Percentiles rank a stretch among this genome's conserved stretches.
phyloP scores from a whole-genome alignment of 2,113 vertebrate genomes.

The Trichomycterus rosablanca region DNA sequence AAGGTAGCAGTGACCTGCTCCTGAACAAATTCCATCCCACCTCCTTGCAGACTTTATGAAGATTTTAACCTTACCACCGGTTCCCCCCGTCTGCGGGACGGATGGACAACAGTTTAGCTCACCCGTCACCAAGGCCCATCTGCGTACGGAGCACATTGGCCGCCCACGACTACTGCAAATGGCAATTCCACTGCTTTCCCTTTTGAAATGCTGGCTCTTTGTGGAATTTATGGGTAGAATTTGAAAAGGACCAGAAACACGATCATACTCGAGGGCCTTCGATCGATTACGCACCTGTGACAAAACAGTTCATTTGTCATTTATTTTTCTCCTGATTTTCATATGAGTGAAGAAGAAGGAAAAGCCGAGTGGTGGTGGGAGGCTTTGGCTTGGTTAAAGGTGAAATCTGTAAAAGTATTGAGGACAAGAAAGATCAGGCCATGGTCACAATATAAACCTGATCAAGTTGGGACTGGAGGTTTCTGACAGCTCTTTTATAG shows the following conservation, averaged over 20 bases:
- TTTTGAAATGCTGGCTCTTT: constrained; percentile 34
- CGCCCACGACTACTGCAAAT: constrained; percentile 26
- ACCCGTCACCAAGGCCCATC: constrained; percentile 12
- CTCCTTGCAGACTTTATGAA: constrained; percentile 25
- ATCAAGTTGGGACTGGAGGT: no score
- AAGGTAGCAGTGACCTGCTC: constrained; percentile 48
- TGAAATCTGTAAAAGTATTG: constrained; percentile 29
- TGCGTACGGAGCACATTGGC: constrained; percentile 4
- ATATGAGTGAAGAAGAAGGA: constrained; percentile 31
- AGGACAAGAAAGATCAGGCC: no score
- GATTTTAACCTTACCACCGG: constrained; percentile 24
- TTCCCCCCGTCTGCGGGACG: neutral
- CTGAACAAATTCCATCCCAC: constrained; percentile 37
- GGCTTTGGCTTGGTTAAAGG: constrained; percentile 24
- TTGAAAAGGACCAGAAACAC: constrained; percentile 53
- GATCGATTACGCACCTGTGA: constrained; percentile 64
- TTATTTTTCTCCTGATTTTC: constrained; percentile 53
- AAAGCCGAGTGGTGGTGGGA: constrained; percentile 17
- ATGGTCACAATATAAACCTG: no score
- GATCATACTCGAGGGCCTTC: constrained; percentile 56
- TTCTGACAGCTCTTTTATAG: no score
- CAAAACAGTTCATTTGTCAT: constrained; percentile 52
- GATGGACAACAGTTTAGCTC: constrained; percentile 27
- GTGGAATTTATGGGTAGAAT: constrained; percentile 40
- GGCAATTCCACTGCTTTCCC: constrained; percentile 34